Base-by-base conservation (phyloP, 2,113 vertebrate species). In the Malurus melanocephalus region DNA sequence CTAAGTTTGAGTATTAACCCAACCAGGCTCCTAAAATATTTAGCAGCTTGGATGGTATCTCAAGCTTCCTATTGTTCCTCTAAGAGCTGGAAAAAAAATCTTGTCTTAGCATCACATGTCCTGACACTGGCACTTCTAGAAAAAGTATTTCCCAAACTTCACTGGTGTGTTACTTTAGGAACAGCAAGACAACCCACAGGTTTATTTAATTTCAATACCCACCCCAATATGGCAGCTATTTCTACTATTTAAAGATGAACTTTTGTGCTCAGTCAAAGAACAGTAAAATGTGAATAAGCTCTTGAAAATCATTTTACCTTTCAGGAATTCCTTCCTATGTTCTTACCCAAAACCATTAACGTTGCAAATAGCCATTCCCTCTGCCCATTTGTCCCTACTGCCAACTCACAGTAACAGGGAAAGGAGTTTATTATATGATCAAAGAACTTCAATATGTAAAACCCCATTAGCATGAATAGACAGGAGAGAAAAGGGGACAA, bases 131-230 rank as follows among this genome's bases (percentile, higher is more conserved):
- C 92, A 96, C 81, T 95, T 88, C 95, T 94, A 82, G 42, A 95
- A 35, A 85, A 96, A 93, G 65, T 85, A 90, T 33, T 94, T 94
- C 91, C 83, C 95, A 92, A 80, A 85, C 90, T 98, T 96, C 96
- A 96, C 98, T 99, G 98, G 98, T 98, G 98, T 98, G 98, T 97
- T 97, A 98, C 95, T 98, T 97, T 97, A 98, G 97, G 97, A 99
- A 98, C 98, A 99, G 98, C 98, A 99, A 98, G 98, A 99, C 98
- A 97, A 97, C 96, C 98, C 98, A 98, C 92, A 98, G 98, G 93
- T 98, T 97, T 95, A 96, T 92, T 97, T 94, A 87, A 95, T 96
- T 96, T 97, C 94, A 96, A 92, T 92, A 59, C 97, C 90, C 96
- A 97, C 96, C 96, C 96, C 96, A 76, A 90, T 95, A 96, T 30